Percentiles rank a stretch among this genome's conserved stretches.
phyloP scores from a whole-genome alignment of 92 coral and sea anemone genomes.

The Actinostola sp. region DNA sequence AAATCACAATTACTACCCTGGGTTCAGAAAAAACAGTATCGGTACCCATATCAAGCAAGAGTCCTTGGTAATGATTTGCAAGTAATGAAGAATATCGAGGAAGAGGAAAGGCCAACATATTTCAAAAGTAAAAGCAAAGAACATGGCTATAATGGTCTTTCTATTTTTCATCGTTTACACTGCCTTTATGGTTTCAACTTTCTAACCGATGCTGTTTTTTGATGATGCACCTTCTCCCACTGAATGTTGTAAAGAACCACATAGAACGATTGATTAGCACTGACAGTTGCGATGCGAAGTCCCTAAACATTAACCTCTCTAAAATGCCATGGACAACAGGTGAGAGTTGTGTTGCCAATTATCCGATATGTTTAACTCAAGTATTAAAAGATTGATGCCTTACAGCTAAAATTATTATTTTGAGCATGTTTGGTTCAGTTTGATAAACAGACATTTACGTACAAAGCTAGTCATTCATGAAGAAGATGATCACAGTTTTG shows the following conservation, averaged over 20 bases:
- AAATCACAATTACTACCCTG: conserved; percentile 48
- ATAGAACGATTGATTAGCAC: conserved; percentile 32
- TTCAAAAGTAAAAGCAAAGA: conserved; percentile 34
- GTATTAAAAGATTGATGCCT: neutral
- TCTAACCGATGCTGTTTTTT: conserved; percentile 24
- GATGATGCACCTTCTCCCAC: conserved; percentile 40
- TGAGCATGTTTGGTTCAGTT: neutral
- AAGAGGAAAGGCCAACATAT: conserved; percentile 64
- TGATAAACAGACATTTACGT: neutral
- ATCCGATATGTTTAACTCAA: too few species aligned
- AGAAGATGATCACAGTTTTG: neutral
- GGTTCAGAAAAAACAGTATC: conserved; percentile 40
- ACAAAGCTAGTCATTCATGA: neutral
- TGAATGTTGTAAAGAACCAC: conserved; percentile 54
- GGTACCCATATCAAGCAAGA: conserved; percentile 22
- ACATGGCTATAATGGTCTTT: conserved; percentile 14
- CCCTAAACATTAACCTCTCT: conserved; percentile 24
- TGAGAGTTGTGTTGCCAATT: too few species aligned
- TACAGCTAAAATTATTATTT: neutral
- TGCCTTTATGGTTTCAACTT: conserved; percentile 23
- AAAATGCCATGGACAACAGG: conserved; percentile 62
- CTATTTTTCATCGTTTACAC: conserved; percentile 18
- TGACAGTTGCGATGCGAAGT: conserved; percentile 14
- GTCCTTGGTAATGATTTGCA: conserved; percentile 20
- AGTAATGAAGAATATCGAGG: conserved; percentile 16